These are phyloP conservation scores for Dolichotis patagonum DNA, from an alignment of 2,113 vertebrate species.

Conservation along the genomic window DNA sequence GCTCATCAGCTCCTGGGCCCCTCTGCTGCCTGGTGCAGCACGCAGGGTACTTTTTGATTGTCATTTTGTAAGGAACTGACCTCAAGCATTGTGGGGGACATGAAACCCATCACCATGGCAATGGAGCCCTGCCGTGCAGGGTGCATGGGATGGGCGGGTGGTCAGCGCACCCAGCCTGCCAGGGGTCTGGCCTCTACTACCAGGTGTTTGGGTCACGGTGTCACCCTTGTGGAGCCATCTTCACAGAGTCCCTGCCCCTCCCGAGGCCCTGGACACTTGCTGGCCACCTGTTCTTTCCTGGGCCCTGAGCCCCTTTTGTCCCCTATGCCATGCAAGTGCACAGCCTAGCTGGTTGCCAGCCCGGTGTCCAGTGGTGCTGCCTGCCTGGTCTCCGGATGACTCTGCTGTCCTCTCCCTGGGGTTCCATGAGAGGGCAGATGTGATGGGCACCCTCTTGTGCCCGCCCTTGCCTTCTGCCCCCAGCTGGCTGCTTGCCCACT, in stretches of 20 bases:
- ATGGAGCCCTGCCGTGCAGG: background rate
- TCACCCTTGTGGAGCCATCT: background rate
- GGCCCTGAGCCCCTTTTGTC: background rate
- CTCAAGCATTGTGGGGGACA: fast-evolving
- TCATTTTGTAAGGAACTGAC: background rate
- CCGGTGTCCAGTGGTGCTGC: fast-evolving
- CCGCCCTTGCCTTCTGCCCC: background rate
- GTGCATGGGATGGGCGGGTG: background rate
- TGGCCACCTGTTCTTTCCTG: too few relatives aligned
- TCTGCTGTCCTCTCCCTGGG: fast-evolving
- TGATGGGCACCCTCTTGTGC: background rate
- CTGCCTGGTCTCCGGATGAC: too few relatives aligned
- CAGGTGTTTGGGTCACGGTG: fast-evolving
- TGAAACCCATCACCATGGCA: fast-evolving
- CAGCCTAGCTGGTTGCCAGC: too few relatives aligned
- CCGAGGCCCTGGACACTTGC: fast-evolving
- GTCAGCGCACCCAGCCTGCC: too few relatives aligned
- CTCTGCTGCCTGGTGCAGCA: fast-evolving
- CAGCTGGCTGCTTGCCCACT: background rate
- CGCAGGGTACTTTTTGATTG: fast-evolving
- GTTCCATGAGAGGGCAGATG: background rate
- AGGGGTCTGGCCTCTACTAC: background rate
- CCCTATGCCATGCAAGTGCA: too few relatives aligned
- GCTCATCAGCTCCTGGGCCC: background rate
- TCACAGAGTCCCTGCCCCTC: background rate